Evolutionary conservation across 2,113 vertebrate genomes (phyloP).

Genomic region (Microtus richardsoni): DNA sequence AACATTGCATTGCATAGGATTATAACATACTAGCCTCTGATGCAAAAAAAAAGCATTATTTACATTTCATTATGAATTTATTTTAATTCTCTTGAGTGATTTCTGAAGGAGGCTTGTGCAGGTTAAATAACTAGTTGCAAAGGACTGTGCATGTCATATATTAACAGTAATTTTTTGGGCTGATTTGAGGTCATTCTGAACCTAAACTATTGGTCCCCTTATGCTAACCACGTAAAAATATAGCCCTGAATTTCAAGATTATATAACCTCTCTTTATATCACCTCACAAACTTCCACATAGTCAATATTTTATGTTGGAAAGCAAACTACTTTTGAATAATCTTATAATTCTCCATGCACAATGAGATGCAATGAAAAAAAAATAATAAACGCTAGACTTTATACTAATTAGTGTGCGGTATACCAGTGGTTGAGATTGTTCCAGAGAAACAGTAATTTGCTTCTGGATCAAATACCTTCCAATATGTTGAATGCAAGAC

Average conservation of each 20-base stretch:
- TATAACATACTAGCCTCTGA: neutral
- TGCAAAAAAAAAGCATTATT: neutral
- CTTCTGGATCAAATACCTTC: neutral
- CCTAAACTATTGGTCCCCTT: neutral
- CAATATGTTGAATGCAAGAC: conserved; percentile 31
- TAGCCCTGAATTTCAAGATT: neutral
- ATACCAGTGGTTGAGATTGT: conserved; percentile 19
- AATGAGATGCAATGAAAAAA: neutral
- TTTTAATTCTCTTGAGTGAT: neutral
- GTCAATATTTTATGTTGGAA: conserved; percentile 39
- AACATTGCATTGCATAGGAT: neutral
- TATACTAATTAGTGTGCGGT: conserved; percentile 36
- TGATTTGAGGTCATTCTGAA: neutral
- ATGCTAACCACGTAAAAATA: neutral
- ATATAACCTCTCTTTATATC: neutral
- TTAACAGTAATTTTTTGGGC: neutral
- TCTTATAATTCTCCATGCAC: conserved; percentile 9
- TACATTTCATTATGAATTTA: neutral
- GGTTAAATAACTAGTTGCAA: neutral
- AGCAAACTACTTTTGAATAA: conserved; percentile 31
- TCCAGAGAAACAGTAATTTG: conserved; percentile 32
- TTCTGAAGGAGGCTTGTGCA: fast-evolving
- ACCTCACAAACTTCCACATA: neutral
- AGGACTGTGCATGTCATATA: neutral
- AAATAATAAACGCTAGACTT: neutral